Evolutionary conservation across 2,888 invertebrate genomes (phyloP), one percentile per base, ranked within the genome.

Genomic region (Caradrina kadenii): DNA sequence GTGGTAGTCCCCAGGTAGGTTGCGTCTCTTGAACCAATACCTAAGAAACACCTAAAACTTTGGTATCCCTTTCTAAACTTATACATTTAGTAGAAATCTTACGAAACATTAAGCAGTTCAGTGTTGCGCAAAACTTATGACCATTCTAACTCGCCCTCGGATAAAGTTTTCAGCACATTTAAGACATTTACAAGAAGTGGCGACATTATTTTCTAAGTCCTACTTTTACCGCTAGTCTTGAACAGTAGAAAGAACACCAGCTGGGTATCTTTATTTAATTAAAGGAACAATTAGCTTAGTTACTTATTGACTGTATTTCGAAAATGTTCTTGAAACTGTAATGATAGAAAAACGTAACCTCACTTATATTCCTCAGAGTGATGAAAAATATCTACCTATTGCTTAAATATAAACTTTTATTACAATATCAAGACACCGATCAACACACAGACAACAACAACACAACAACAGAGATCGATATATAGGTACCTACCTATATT

Each of bases 81-180:
- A 31, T 35, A 78, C 45, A 59, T 56, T 73, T 31, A 50, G 55
- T 61, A 49, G 52, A 61, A 61, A 73, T 73, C 42, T 31, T 5
- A 63, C 50, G 58, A 58, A 39, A 64, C 80, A 75, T 68, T 64
- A 64, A 68, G 49, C 76, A 26, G 54, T 52, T 76, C 49, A 76
- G 35, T 52, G 54, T 69, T 49, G 35, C 69, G 52, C n/a, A 11
- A 59, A 77, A 69, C 53, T 76, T 77, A 76, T 80, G 48, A 49
- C 52, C 22, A 50, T 50, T 26, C 50, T 59, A 19, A 42, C 31
- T 64, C 31, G n/a, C 54, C 22, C 63, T 42, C 50, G 49, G 49
- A 42, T 21, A 19, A 69, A 76, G 66, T 64, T 70, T 58, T 56
- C 54, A 55, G 76, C 50, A 50, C 64, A 63, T 59, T 67, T 48